Evolutionary conservation across 1,140 invertebrate species (phyloP), one percentile per base, ranked within the genome.

Genomic region (Panagrolaimus sp.): DNA sequence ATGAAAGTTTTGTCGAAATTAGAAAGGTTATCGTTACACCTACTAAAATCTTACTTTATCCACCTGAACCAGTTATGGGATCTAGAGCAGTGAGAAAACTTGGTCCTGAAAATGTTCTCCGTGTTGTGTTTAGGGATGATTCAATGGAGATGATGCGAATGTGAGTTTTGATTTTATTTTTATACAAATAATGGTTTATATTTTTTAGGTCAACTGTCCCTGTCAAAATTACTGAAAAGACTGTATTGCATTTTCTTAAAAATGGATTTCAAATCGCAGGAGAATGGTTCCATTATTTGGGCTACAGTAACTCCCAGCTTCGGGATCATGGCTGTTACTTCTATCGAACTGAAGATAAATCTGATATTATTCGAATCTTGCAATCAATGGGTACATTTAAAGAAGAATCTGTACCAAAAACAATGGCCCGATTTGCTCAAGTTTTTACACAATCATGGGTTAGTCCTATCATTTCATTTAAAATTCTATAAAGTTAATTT

Each of bases 11-110:
- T n/a, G 2, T 64, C 9, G 17, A 38, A 9, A 28, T 64, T 38
- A 3, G 63, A 9, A 64, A 64, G 17, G 63, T 28, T 43, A 64
- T 64, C 28, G 28, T 64, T 14, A 64, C 63, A 4, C 63, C 63
- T 17, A 64, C 63, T 0, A 43, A 28, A 12, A 28, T 64, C 5
- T 15, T 64, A 17, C 28, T 43, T 1, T 43, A 64, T 15, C 28
- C 43, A 17, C 28, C 63, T 15, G 63, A 64, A 17, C 63, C 12
- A 1, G 38, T 64, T 9, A 64, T 64, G 63, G 28, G 28, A n/a
- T 43, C 15, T 9, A 9, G 63, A 15, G 28, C 28, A 28, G 15
- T 64, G 14, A 12, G 63, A 15, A 32, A 64, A 14, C 28, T 43
- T 7, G 63, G 38, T 64, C 63, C 24, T n/a, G 38, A 64, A 5